A percentile compares a stretch with the other conserved stretches of the same genome.
Evolutionary conservation across 2,797 vertebrate species (phyloP).

Genomic region (Periophthalmus magnuspinnatus): DNA sequence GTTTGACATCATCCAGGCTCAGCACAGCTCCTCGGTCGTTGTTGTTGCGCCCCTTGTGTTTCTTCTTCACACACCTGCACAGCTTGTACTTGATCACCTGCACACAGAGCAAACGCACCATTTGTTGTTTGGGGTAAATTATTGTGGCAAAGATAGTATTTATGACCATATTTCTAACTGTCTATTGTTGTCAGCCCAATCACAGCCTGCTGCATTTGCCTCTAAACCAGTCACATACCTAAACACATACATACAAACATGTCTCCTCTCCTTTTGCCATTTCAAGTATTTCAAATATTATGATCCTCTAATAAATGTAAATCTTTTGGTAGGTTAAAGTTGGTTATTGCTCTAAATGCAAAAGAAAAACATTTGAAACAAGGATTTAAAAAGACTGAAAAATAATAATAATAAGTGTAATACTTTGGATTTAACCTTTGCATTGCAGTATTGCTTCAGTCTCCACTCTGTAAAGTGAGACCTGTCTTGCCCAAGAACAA

Average conservation of each 20-base stretch:
- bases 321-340: too few species aligned
- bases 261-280: too few species aligned
- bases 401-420: too few species aligned
- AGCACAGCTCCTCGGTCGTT: slow-evolving; percentile 92
- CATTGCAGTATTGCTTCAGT: too few species aligned
- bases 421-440: too few species aligned
- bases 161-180: not conserved
- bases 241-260: too few species aligned
- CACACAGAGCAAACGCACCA: slow-evolving; percentile 25
- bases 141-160: not conserved
- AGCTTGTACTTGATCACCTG: slow-evolving; percentile 96
- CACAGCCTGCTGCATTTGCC: not conserved
- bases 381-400: too few species aligned
- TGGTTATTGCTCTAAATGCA: too few species aligned
- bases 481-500: not conserved
- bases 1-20: slow-evolving; percentile 97
- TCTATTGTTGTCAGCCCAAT: not conserved
- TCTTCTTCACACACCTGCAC: slow-evolving; percentile 89
- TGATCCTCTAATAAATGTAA: too few species aligned
- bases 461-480: too few species aligned
- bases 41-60: slow-evolving; percentile 92
- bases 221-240: not conserved
- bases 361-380: too few species aligned
- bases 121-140: not conserved
- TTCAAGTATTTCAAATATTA: too few species aligned